phyloP scores from a whole-genome alignment of 2,113 vertebrate genomes.

The Prochilodus magdalenae region DNA sequence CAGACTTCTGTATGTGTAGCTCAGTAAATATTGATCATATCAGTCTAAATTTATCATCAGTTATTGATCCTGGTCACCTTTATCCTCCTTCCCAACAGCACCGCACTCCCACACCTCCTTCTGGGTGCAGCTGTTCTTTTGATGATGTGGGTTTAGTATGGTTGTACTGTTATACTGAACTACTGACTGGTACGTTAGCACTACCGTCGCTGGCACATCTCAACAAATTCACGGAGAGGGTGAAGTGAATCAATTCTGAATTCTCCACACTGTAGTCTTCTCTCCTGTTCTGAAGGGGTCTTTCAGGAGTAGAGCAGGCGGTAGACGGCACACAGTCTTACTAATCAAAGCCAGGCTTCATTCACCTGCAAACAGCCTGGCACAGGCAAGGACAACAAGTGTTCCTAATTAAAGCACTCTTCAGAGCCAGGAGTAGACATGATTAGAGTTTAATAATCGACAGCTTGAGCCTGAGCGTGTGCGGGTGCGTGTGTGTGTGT shows the following conservation, averaged over 20 bases:
- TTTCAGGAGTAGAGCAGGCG: neutral
- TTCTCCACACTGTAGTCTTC: neutral
- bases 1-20: too few relatives aligned
- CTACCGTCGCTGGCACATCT: neutral
- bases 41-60: too few relatives aligned
- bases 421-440: conserved; percentile 38
- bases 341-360: neutral
- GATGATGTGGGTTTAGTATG: too few relatives aligned
- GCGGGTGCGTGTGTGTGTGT: neutral
- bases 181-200: neutral
- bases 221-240: neutral
- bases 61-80: too few relatives aligned
- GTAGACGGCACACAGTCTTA: neutral
- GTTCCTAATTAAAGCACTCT: conserved; percentile 45
- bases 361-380: conserved; percentile 25
- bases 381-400: conserved; percentile 17
- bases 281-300: neutral
- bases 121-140: too few relatives aligned
- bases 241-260: neutral
- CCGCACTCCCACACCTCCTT: too few relatives aligned
- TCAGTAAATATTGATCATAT: too few relatives aligned
- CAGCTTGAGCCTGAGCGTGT: conserved; percentile 27
- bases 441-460: conserved; percentile 45
- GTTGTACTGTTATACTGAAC: too few relatives aligned
- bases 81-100: too few relatives aligned